phyloP scores from a whole-genome alignment of 2,888 invertebrate species.

The Dromius quadrimaculatus region DNA sequence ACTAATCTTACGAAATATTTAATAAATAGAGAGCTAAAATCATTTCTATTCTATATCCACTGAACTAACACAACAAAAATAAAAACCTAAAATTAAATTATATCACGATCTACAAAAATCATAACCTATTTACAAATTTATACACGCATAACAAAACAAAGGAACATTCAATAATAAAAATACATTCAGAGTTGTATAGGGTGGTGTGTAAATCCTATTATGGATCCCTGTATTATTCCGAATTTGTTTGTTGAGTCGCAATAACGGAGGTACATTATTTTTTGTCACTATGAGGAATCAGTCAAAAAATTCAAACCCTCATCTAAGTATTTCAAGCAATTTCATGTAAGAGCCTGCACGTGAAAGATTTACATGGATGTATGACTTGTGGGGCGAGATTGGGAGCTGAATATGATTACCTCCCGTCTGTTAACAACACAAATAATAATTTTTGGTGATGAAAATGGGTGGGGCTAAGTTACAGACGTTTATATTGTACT shows the following conservation, averaged over 20 bases:
- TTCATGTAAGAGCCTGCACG: no score
- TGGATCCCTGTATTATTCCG: slow-evolving; percentile 68
- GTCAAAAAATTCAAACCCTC: slow-evolving; percentile 7
- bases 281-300: slow-evolving; percentile 9
- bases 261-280: slow-evolving; percentile 25
- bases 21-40: slow-evolving; percentile 49
- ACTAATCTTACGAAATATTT: slow-evolving; percentile 42
- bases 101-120: slow-evolving; percentile 53
- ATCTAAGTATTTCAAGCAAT: no score
- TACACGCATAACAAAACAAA: slow-evolving; percentile 52
- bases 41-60: slow-evolving; percentile 41
- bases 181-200: slow-evolving; percentile 43
- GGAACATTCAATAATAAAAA: slow-evolving; percentile 50
- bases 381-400: no score
- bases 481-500: no score
- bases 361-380: no score
- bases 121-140: slow-evolving; percentile 51
- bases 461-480: no score
- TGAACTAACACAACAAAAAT: slow-evolving; percentile 50
- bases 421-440: no score
- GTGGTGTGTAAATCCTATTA: slow-evolving; percentile 34
- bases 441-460: no score
- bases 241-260: slow-evolving; percentile 64
- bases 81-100: slow-evolving; percentile 51
- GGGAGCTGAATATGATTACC: no score